Evolutionary conservation across 2,113 vertebrate genomes (phyloP).

Genomic region (Gambusia affinis): DNA sequence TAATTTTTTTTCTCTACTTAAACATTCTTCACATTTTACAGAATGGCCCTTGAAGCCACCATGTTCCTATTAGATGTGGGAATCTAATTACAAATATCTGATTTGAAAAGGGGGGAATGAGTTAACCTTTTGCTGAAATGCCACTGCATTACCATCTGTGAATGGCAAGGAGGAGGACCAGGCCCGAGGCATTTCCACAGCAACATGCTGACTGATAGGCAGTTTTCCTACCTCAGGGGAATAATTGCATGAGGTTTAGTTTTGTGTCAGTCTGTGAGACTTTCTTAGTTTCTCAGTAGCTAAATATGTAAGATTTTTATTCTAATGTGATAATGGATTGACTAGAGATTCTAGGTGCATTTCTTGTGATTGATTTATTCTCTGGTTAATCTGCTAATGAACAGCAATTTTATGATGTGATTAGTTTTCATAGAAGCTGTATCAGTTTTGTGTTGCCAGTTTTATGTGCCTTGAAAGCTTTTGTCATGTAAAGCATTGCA

Average conservation of each 20-base stretch:
- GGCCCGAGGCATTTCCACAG: slow-evolving; percentile 56
- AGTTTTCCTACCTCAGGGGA: slow-evolving; percentile 56
- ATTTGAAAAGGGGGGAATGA: slow-evolving; percentile 62
- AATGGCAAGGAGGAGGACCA: slow-evolving; percentile 61
- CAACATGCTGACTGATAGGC: slow-evolving; percentile 61
- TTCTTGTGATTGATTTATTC: slow-evolving; percentile 1
- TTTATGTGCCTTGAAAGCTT: slow-evolving; percentile 1
- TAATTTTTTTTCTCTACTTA: slow-evolving; percentile 58
- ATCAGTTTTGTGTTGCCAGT: not conserved
- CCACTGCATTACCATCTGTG: slow-evolving; percentile 65
- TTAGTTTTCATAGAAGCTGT: not conserved
- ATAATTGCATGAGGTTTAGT: slow-evolving; percentile 19
- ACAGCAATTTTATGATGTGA: slow-evolving; percentile 2
- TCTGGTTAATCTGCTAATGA: slow-evolving; percentile 1
- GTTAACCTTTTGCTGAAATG: slow-evolving; percentile 77
- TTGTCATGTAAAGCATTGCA: not conserved
- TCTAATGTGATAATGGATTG: slow-evolving; percentile 6
- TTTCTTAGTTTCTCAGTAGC: slow-evolving; percentile 34
- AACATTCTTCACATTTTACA: slow-evolving; percentile 58
- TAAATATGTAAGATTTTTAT: slow-evolving; percentile 16
- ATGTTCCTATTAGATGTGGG: slow-evolving; percentile 55
- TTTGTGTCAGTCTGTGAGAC: slow-evolving; percentile 24
- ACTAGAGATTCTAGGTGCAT: not conserved
- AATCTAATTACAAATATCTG: slow-evolving; percentile 75
- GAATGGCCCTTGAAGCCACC: slow-evolving; percentile 50